Evolutionary conservation across 2,797 vertebrate genomes (phyloP).

Genomic region (Triplophysa yarkandensis): DNA sequence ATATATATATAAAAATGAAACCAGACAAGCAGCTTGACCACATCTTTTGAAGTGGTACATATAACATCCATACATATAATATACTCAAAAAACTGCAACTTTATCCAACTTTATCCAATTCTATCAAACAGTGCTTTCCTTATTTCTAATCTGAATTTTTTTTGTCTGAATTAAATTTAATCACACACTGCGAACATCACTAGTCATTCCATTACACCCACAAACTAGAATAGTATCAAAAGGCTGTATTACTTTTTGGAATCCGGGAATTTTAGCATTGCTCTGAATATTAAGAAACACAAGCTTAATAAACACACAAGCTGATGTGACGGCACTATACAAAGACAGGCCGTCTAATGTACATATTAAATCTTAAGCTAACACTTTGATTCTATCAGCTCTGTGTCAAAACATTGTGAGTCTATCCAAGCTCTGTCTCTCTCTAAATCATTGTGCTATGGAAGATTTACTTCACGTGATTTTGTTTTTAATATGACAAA

Average conservation of each 20-base stretch:
- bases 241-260: neutral
- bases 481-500: slow-evolving; percentile 54
- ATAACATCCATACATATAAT: neutral
- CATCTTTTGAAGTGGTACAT: no score
- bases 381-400: slow-evolving; percentile 1
- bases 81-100: neutral
- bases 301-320: slow-evolving; percentile 4
- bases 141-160: no score
- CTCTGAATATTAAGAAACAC: neutral
- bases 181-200: neutral
- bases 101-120: neutral
- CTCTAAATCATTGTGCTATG: neutral
- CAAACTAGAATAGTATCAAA: neutral
- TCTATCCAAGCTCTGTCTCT: neutral
- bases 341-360: slow-evolving; percentile 27
- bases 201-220: neutral
- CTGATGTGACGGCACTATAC: slow-evolving; percentile 23
- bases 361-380: slow-evolving; percentile 42
- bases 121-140: neutral
- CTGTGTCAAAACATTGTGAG: slow-evolving; percentile 6
- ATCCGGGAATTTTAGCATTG: neutral
- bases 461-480: slow-evolving; percentile 51
- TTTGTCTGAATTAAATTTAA: slow-evolving; percentile 6
- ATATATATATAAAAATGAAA: no score
- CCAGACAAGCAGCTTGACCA: no score